Conservation (phyloP, 2,797 vertebrate genomes). For the Sebastes trivittatus region DNA sequence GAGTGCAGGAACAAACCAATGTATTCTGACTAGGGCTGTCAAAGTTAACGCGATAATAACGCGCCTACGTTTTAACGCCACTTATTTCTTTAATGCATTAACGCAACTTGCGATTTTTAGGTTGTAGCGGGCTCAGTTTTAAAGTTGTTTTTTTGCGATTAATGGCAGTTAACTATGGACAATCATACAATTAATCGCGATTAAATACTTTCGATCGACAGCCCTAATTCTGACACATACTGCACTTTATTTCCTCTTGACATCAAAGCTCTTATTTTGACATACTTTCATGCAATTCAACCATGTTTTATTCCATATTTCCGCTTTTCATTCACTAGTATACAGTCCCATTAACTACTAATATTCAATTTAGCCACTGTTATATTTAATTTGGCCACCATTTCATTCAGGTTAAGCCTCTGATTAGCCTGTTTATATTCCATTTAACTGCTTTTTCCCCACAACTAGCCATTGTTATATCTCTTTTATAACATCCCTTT, state of each 20-base stretch:
- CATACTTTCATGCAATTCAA: background rate
- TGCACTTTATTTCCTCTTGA: background rate
- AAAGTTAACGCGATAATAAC: accelerated
- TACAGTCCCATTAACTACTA: background rate
- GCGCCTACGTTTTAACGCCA: no score
- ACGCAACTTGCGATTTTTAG: no score
- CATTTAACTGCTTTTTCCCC: background rate
- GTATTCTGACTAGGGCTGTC: background rate
- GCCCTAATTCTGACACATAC: background rate
- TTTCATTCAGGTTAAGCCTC: background rate
- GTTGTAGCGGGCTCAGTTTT: no score
- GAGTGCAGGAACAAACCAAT: background rate
- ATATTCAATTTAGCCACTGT: background rate
- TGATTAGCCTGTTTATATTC: conserved; percentile 8
- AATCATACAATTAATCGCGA: no score
- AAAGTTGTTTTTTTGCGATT: no score
- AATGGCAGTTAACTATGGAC: no score
- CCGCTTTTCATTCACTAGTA: background rate
- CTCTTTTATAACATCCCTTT: conserved; percentile 14
- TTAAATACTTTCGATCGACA: no score
- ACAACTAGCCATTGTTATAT: background rate
- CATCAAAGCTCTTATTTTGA: background rate
- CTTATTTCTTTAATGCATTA: no score
- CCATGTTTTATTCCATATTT: background rate
- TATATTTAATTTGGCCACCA: background rate